A percentile compares a stretch with the other conserved stretches of the same genome.
These are phyloP conservation scores for Mixornis gularis DNA, from an alignment of 2,113 vertebrate species.

Conservation along the genomic window DNA sequence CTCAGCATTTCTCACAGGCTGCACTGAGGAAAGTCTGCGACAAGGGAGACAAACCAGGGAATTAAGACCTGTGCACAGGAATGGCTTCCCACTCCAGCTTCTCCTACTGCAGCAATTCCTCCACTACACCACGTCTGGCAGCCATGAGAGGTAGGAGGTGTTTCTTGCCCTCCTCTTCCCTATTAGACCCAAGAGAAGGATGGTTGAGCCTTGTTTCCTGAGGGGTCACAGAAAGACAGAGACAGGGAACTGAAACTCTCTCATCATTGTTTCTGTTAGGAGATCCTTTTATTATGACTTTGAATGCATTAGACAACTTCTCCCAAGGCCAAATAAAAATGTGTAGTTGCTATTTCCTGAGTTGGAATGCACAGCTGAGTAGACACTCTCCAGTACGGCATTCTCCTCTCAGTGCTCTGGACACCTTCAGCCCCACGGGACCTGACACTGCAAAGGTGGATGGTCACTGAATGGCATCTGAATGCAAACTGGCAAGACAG, in stretches of 20 bases:
- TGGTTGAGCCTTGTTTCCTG: rapidly evolving
- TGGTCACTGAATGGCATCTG: neutral
- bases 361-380: neutral
- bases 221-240: neutral
- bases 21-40: neutral
- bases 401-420: neutral
- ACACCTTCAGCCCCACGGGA: neutral
- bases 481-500: neutral
- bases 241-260: neutral
- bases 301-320: neutral
- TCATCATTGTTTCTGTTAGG: neutral
- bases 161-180: neutral
- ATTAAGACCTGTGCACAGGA: neutral
- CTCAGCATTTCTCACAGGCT: neutral
- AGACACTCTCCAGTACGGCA: neutral
- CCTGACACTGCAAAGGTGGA: neutral
- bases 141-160: rapidly evolving
- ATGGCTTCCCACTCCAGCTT: neutral
- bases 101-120: neutral
- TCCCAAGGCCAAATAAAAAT: neutral
- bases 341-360: neutral
- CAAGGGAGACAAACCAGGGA: neutral
- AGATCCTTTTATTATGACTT: neutral
- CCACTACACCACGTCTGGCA: neutral
- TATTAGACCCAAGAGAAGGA: neutral